Evolutionary conservation across 2,113 vertebrate species (phyloP).

Genomic region (Columba livia): DNA sequence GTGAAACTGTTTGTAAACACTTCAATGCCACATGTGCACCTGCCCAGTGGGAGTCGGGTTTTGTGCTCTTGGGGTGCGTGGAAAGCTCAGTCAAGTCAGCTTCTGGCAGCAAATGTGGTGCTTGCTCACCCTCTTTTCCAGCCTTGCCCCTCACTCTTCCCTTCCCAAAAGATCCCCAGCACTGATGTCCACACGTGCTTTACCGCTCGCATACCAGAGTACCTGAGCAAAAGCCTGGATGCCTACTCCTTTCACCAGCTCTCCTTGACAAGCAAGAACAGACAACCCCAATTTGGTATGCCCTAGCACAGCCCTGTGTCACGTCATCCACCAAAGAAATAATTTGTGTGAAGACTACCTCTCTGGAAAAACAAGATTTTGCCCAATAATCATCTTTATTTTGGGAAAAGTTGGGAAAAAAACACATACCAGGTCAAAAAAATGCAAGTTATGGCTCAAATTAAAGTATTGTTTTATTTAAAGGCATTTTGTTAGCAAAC

Average conservation of each 20-base stretch:
- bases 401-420: neutral
- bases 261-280: neutral
- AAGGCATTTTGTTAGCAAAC: neutral
- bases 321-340: neutral
- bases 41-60: neutral
- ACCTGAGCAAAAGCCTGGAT: neutral
- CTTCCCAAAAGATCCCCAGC: neutral
- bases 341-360: neutral
- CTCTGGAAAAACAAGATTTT: neutral
- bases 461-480: neutral
- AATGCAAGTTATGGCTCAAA: neutral
- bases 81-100: fast-evolving
- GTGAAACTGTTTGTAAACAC: fast-evolving
- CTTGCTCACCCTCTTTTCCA: neutral
- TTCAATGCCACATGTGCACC: fast-evolving
- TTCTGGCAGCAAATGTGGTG: fast-evolving
- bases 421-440: neutral
- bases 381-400: neutral
- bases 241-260: neutral
- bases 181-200: neutral
- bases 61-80: neutral
- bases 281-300: neutral
- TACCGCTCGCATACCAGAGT: fast-evolving
- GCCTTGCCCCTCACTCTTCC: neutral
- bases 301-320: fast-evolving